Conservation (phyloP, 2,797 vertebrate genomes). For the Sorex maritimensis region DNA sequence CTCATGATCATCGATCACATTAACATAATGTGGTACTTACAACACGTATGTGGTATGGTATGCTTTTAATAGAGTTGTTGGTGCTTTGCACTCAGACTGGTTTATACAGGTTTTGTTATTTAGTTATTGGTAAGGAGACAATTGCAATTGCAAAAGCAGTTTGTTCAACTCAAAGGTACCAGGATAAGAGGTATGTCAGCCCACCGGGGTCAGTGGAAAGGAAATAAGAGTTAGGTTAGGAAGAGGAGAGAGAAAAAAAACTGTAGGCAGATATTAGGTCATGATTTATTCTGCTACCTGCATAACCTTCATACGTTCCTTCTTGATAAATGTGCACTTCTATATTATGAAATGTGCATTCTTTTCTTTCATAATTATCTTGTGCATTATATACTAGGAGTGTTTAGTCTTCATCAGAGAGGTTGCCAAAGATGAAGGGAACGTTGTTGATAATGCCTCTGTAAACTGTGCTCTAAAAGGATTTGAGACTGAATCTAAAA, state of each 20-base stretch:
- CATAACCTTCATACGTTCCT: not conserved
- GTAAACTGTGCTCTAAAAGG: not conserved
- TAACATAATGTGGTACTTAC: too few species aligned
- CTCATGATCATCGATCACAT: too few species aligned
- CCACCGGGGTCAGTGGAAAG: not conserved
- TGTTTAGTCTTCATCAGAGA: not conserved
- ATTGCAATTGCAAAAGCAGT: too few species aligned
- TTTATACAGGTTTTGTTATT: too few species aligned
- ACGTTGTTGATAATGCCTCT: not conserved
- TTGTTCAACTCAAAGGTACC: too few species aligned
- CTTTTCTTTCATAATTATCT: not conserved
- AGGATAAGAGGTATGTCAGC: not conserved
- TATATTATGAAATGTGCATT: not conserved
- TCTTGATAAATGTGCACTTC: not conserved
- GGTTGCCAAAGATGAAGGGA: not conserved
- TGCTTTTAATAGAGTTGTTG: too few species aligned
- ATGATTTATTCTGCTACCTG: not conserved
- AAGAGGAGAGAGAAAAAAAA: not conserved
- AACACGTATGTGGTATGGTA: too few species aligned
- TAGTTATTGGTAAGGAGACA: too few species aligned
- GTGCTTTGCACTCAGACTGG: too few species aligned
- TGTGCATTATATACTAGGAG: not conserved
- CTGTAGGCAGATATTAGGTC: not conserved
- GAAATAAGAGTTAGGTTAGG: not conserved
- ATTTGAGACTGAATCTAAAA: not conserved